Percentiles rank a stretch among this genome's conserved stretches.
Conservation (phyloP, 2,113 vertebrate species). For the Todiramphus chloris region DNA sequence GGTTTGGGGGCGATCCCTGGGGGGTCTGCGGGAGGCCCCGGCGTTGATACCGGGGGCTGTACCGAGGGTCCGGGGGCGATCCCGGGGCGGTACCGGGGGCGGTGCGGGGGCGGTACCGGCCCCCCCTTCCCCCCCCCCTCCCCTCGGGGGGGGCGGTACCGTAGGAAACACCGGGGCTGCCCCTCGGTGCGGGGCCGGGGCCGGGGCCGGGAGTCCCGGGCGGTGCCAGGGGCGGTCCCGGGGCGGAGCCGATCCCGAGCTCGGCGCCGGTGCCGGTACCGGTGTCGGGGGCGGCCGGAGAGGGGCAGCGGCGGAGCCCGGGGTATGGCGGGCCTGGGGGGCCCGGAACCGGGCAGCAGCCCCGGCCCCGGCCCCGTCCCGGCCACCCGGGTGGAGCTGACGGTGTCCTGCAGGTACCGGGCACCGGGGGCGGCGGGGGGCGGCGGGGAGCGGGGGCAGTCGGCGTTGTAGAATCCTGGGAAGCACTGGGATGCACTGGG, state of each 20-base stretch:
- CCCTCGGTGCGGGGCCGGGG: neutral
- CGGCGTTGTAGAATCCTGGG: neutral
- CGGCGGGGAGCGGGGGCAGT: neutral
- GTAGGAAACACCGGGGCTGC: neutral
- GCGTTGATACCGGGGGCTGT: neutral
- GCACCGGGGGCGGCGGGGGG: too few relatives aligned
- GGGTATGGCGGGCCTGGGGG: constrained; percentile 87
- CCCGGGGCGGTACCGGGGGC: too few relatives aligned
- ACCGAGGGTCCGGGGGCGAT: neutral
- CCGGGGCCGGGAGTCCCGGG: neutral
- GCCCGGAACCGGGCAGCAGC: constrained; percentile 87
- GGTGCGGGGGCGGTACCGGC: too few relatives aligned
- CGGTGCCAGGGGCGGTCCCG: neutral
- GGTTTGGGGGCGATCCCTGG: neutral
- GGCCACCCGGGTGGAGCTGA: too few relatives aligned
- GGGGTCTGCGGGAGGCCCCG: fast-evolving
- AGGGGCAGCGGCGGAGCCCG: neutral
- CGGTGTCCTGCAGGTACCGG: too few relatives aligned
- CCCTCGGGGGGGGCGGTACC: neutral
- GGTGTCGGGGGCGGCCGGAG: neutral
- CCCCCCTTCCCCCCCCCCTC: too few relatives aligned
- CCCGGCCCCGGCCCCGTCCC: constrained; percentile 27
- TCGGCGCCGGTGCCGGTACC: neutral
- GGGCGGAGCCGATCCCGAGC: neutral
- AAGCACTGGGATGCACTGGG: neutral